These are phyloP conservation scores for Adineta ricciae DNA, from an alignment of 2,888 invertebrate species.

Conservation along the genomic window DNA sequence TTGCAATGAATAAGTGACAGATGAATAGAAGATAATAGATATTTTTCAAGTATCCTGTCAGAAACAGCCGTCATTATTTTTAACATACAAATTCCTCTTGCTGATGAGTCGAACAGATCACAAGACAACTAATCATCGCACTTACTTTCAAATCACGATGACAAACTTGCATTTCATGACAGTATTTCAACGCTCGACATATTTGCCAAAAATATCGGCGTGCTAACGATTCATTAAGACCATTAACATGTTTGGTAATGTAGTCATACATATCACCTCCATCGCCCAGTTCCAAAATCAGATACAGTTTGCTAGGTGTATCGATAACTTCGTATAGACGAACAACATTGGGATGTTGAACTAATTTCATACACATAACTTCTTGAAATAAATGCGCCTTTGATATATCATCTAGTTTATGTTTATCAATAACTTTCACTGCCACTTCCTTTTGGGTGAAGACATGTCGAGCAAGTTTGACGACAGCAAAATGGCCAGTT, in stretches of 20 bases:
- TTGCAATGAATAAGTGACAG: no score
- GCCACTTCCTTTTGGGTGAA: slow-evolving; percentile 97
- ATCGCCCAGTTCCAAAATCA: slow-evolving; percentile 88
- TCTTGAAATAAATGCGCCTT: slow-evolving; percentile 71
- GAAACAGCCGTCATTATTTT: no score
- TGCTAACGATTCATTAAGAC: slow-evolving; percentile 57
- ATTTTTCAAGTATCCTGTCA: no score
- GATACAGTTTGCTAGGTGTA: slow-evolving; percentile 80
- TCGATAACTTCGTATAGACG: slow-evolving; percentile 96
- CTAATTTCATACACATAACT: slow-evolving; percentile 92
- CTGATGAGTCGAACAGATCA: no score
- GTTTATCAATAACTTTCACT: slow-evolving; percentile 93
- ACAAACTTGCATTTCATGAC: slow-evolving; percentile 28
- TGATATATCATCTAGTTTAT: slow-evolving; percentile 86
- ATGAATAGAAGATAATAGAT: no score
- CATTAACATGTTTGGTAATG: slow-evolving; percentile 82
- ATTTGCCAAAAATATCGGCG: slow-evolving; percentile 38
- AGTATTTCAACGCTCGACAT: slow-evolving; percentile 28
- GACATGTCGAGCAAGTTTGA: slow-evolving; percentile 90
- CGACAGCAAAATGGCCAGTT: slow-evolving; percentile 94
- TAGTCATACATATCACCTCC: slow-evolving; percentile 97
- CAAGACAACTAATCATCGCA: no score
- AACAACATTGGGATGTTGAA: slow-evolving; percentile 97
- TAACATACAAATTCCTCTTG: no score
- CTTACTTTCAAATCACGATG: slow-evolving; percentile 32